Evolutionary conservation across 2,888 invertebrate species (phyloP).

Genomic region (Emmelina monodactyla): DNA sequence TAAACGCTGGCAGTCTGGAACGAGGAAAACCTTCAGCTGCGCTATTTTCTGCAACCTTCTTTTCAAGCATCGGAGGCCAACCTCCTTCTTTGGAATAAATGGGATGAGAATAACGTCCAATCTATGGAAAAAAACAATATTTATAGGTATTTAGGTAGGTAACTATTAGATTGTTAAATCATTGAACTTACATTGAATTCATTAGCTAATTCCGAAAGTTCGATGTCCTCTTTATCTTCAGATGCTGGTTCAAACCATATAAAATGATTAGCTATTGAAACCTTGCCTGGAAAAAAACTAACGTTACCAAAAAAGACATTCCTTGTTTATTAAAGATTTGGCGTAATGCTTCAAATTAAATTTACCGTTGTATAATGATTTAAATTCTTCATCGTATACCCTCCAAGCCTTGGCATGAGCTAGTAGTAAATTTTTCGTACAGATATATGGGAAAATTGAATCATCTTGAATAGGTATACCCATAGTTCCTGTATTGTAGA

Average conservation of each 20-base stretch:
- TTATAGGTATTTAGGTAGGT: too few relatives aligned
- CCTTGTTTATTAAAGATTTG: too few relatives aligned
- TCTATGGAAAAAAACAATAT: conserved; percentile 12
- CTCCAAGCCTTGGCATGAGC: conserved; percentile 66
- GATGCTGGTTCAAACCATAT: conserved; percentile 54
- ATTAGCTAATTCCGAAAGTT: too few relatives aligned
- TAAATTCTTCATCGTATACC: conserved; percentile 44
- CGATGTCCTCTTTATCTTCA: conserved; percentile 59
- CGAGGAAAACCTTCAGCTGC: conserved; percentile 20
- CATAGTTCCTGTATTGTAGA: neutral
- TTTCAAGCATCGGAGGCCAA: conserved; percentile 28
- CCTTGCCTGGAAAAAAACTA: conserved; percentile 23
- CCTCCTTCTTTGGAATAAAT: conserved; percentile 31
- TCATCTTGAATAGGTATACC: too few relatives aligned
- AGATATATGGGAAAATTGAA: neutral
- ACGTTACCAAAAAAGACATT: too few relatives aligned
- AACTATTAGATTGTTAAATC: too few relatives aligned
- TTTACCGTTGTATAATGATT: conserved; percentile 29
- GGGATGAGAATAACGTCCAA: conserved; percentile 22
- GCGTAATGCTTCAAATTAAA: conserved; percentile 1
- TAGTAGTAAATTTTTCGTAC: conserved; percentile 44
- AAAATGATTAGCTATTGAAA: conserved; percentile 26
- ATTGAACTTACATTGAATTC: too few relatives aligned
- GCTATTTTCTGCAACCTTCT: conserved; percentile 23
- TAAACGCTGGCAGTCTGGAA: conserved; percentile 26